Evolutionary conservation across 2,888 invertebrate genomes (phyloP).

Genomic region (Xestoiulus laeticollis): DNA sequence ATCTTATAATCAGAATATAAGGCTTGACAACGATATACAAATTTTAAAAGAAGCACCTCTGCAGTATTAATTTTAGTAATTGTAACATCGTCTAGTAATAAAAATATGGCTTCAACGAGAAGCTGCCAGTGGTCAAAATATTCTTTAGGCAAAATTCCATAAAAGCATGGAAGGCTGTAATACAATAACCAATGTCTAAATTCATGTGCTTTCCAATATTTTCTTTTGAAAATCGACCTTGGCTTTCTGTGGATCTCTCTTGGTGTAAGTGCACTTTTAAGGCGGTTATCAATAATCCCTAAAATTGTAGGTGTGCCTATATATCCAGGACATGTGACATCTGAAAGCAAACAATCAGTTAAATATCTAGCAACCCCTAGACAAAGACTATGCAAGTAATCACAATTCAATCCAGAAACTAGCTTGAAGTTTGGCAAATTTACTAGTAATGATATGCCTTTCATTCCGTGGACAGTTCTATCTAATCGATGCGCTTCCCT

Average conservation of each 20-base stretch:
- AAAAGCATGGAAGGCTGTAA: not conserved
- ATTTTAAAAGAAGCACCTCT: not conserved
- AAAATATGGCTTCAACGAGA: not conserved
- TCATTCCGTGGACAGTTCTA: not conserved
- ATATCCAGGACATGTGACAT: not conserved
- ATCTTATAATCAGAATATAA: not conserved
- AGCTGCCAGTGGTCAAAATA: not conserved
- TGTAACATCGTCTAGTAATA: not conserved
- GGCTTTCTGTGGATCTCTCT: not conserved
- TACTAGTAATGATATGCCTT: not conserved
- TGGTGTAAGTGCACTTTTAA: not conserved
- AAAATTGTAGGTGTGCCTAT: not conserved
- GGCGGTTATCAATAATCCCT: not conserved
- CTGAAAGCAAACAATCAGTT: not conserved
- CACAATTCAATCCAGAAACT: not conserved
- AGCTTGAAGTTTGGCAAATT: not conserved
- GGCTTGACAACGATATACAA: not conserved
- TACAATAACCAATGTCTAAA: not conserved
- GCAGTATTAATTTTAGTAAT: not conserved
- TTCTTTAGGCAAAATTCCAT: not conserved
- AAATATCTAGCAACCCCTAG: not conserved
- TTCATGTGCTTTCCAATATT: not conserved
- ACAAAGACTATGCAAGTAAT: slow-evolving; percentile 24
- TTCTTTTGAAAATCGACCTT: not conserved
- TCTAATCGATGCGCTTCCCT: not conserved